These are phyloP conservation scores for Wasmannia auropunctata DNA, from an alignment of 1,140 invertebrate species.

Conservation along the genomic window DNA sequence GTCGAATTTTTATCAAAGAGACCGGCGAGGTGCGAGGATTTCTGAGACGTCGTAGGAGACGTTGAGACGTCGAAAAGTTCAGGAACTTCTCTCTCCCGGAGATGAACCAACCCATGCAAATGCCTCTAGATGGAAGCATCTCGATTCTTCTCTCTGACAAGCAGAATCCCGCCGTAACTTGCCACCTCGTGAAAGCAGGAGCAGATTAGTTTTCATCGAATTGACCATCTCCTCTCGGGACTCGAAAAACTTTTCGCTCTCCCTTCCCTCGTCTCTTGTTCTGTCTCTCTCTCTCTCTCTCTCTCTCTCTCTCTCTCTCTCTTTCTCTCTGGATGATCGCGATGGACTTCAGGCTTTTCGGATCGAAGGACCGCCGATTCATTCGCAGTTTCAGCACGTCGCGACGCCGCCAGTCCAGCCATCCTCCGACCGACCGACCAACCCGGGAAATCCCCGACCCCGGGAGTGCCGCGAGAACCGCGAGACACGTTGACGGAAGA, in stretches of 20 bases:
- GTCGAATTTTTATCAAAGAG: constrained; percentile 21
- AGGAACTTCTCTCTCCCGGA: background rate
- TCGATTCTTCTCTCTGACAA: constrained; percentile 19
- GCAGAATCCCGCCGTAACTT: constrained; percentile 15
- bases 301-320: background rate
- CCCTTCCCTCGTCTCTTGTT: too few relatives aligned
- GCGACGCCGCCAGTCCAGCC: constrained; percentile 1
- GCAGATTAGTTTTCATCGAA: constrained; percentile 44
- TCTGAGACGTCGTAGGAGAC: background rate
- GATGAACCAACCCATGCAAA: constrained; percentile 37
- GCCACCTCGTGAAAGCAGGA: constrained; percentile 3
- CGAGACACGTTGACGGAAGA: constrained; percentile 21
- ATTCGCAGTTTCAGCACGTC: constrained; percentile 65
- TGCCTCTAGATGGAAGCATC: constrained; percentile 15
- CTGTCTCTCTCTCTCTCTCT: background rate
- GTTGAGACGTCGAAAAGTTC: constrained; percentile 10
- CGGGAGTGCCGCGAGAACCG: background rate
- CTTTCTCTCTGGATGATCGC: background rate
- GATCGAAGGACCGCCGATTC: constrained; percentile 20
- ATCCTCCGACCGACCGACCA: background rate
- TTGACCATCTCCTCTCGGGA: background rate
- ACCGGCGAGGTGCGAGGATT: background rate
- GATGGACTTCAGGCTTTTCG: background rate
- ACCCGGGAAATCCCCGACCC: constrained; percentile 6
- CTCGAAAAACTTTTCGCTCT: background rate